Conservation (phyloP, 1,140 invertebrate genomes). For the Drosophila kepulauana region DNA sequence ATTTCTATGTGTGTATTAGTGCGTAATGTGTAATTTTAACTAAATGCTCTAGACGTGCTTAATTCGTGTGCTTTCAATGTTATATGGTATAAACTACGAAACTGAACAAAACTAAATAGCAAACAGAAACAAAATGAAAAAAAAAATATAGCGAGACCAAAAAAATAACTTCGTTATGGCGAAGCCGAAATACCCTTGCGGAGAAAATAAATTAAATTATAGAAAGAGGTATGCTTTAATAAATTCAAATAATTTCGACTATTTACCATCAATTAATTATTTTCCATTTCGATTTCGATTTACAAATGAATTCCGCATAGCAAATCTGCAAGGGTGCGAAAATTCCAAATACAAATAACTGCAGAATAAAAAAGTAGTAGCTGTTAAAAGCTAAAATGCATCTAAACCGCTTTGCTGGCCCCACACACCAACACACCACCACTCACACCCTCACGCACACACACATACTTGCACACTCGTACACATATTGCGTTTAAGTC, state of each 20-base stretch:
- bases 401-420: slow-evolving; percentile 75
- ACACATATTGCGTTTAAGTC: slow-evolving; percentile 59
- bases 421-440: slow-evolving; percentile 31
- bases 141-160: slow-evolving; percentile 13
- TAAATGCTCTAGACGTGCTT: slow-evolving; percentile 64
- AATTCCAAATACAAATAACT: slow-evolving; percentile 47
- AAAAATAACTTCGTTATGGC: slow-evolving; percentile 2
- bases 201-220: neutral
- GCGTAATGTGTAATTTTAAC: slow-evolving; percentile 75
- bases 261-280: too few relatives aligned
- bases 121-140: slow-evolving; percentile 29
- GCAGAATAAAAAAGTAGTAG: slow-evolving; percentile 59
- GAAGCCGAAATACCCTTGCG: slow-evolving; percentile 36
- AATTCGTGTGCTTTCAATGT: slow-evolving; percentile 78
- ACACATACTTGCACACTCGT: slow-evolving; percentile 23
- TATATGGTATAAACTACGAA: slow-evolving; percentile 62
- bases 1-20: slow-evolving; percentile 64
- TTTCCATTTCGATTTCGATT: too few relatives aligned
- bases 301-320: neutral
- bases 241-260: neutral
- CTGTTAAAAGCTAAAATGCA: slow-evolving; percentile 77
- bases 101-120: slow-evolving; percentile 48
- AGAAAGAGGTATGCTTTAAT: neutral
- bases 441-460: slow-evolving; percentile 12
- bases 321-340: slow-evolving; percentile 29